Percentiles rank a stretch among this genome's conserved stretches.
phyloP scores from a whole-genome alignment of 2,113 vertebrate genomes.

The Dasyprocta punctata region DNA sequence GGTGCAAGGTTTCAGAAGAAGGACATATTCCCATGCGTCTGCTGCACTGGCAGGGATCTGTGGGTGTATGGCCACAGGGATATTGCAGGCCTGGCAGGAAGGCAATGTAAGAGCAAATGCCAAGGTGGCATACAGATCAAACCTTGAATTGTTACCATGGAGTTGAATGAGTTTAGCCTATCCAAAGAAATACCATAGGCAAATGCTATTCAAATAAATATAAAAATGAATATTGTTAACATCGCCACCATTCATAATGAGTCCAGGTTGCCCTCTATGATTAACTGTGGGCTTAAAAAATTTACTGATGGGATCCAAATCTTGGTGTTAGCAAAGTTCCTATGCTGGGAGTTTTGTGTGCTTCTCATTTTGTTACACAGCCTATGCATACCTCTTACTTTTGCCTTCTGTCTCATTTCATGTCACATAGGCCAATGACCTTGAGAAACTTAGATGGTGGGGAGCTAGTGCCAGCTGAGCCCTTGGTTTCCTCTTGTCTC shows the following conservation, averaged over 20 bases:
- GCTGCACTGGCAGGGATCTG: neutral
- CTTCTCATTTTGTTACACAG: neutral
- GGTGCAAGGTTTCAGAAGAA: neutral
- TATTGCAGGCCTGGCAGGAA: neutral
- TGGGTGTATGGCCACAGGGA: neutral
- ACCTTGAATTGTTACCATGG: neutral
- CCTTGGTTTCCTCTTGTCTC: neutral
- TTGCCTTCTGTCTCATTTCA: neutral
- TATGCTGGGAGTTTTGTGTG: neutral
- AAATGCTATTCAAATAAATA: neutral
- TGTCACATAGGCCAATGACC: neutral
- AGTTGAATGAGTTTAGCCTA: neutral
- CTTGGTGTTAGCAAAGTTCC: neutral
- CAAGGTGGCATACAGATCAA: neutral
- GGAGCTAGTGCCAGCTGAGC: neutral
- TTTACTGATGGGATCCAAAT: neutral
- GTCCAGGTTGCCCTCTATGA: neutral
- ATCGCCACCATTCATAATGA: neutral
- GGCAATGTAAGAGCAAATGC: neutral
- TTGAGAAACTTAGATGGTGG: neutral
- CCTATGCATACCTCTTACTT: neutral
- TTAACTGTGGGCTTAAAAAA: neutral
- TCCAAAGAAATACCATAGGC: neutral
- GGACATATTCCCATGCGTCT: neutral
- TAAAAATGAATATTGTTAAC: neutral